A percentile compares a stretch with the other conserved stretches of the same genome.
Evolutionary conservation across 2,113 vertebrate genomes (phyloP).

Genomic region (Thamnaconus septentrionalis): DNA sequence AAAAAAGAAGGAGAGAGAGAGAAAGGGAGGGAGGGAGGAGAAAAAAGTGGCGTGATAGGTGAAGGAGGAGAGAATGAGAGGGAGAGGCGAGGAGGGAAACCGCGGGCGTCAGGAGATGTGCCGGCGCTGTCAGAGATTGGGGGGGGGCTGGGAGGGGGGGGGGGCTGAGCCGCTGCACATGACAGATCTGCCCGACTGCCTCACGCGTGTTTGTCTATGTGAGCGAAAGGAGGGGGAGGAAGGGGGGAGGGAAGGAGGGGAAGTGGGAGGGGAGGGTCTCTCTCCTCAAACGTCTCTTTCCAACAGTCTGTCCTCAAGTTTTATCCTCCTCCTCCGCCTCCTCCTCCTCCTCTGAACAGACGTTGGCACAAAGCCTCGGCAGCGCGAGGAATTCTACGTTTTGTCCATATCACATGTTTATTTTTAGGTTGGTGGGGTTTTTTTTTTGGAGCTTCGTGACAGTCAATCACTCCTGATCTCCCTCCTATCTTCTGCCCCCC

Average conservation of each 20-base stretch:
- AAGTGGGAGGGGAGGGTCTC: constrained; percentile 3
- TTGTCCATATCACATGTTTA: too few species aligned
- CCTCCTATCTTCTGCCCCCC: too few species aligned
- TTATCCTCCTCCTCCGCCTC: constrained; percentile 37
- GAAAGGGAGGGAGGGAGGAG: neutral
- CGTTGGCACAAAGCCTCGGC: constrained; percentile 20
- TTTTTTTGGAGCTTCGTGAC: too few species aligned
- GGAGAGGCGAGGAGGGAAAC: constrained; percentile 46
- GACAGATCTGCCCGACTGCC: constrained; percentile 62
- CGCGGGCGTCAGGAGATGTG: constrained; percentile 66
- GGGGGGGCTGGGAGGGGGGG: constrained; percentile 59
- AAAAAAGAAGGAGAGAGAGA: neutral
- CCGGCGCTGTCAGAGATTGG: constrained; percentile 64
- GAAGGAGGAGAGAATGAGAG: constrained; percentile 39
- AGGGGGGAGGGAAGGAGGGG: constrained; percentile 28
- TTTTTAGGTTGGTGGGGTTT: too few species aligned
- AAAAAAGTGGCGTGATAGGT: constrained; percentile 14
- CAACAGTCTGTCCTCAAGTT: constrained; percentile 47
- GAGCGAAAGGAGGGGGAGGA: neutral
- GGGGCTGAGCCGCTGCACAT: constrained; percentile 59
- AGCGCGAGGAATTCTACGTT: too few species aligned
- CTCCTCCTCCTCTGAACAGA: constrained; percentile 51
- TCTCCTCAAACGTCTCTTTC: constrained; percentile 50
- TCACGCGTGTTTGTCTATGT: constrained; percentile 42
- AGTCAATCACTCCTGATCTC: too few species aligned